These are phyloP conservation scores for Engraulis encrasicolus DNA, from an alignment of 2,113 vertebrate species.

Conservation along the genomic window DNA sequence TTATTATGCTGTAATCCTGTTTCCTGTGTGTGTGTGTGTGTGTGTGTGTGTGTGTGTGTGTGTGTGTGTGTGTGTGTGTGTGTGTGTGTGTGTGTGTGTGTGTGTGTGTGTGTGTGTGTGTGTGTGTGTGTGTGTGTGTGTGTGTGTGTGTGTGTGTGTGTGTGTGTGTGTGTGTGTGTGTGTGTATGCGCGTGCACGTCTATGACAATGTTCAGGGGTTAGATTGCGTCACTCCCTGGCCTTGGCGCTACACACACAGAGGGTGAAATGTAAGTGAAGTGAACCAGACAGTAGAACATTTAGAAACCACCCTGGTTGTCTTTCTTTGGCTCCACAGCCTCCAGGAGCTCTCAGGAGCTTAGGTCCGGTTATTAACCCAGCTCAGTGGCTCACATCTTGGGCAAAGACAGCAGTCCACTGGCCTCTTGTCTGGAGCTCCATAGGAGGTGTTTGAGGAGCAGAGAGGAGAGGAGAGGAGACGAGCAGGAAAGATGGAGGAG, in stretches of 20 bases:
- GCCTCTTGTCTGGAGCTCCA: neutral
- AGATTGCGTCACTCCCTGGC: neutral
- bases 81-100: neutral
- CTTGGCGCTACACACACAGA: neutral
- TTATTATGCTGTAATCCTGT: neutral
- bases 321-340: neutral
- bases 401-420: neutral
- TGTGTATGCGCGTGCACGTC: neutral
- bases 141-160: neutral
- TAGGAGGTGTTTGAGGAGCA: neutral
- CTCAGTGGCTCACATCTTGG: slow-evolving; percentile 11
- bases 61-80: neutral
- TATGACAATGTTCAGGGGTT: neutral
- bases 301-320: neutral
- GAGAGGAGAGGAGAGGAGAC: neutral
- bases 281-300: neutral
- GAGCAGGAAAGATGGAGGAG: no score
- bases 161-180: neutral
- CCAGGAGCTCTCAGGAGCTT: slow-evolving; percentile 2
- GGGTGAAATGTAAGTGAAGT: neutral
- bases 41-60: neutral
- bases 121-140: neutral
- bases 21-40: no score
- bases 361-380: slow-evolving; percentile 1
- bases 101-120: neutral